phyloP scores from a whole-genome alignment of 2,797 vertebrate species.

The Syngnathus rostellatus region DNA sequence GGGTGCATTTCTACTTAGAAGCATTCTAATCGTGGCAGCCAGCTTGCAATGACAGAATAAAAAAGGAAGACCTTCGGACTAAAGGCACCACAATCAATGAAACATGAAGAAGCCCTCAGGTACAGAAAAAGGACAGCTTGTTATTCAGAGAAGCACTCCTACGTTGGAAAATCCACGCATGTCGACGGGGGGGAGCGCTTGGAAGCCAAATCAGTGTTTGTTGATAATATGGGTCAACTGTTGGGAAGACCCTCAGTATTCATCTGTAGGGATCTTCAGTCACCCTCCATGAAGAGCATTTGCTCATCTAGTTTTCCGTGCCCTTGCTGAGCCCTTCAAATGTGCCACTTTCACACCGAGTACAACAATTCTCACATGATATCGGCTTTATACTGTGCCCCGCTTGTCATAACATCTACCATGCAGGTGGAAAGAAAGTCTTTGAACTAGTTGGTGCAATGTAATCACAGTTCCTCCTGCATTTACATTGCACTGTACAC shows the following conservation, averaged over 20 bases:
- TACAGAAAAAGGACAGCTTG: constrained; percentile 38
- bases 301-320: constrained; percentile 36
- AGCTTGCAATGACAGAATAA: constrained; percentile 31
- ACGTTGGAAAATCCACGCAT: constrained; percentile 44
- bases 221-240: constrained; percentile 56
- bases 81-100: constrained; percentile 62
- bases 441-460: constrained; percentile 22
- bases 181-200: constrained; percentile 31
- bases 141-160: constrained; percentile 44
- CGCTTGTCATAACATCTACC: constrained; percentile 35
- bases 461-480: constrained; percentile 2
- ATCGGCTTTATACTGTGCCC: constrained; percentile 47
- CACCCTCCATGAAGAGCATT: constrained; percentile 31
- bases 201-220: constrained; percentile 49
- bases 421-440: constrained; percentile 20
- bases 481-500: neutral
- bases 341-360: constrained; percentile 30
- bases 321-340: constrained; percentile 45
- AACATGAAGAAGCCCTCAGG: constrained; percentile 58
- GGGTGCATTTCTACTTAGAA: constrained; percentile 35
- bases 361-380: constrained; percentile 38
- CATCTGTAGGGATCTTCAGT: constrained; percentile 33
- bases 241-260: constrained; percentile 46
- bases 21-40: constrained; percentile 32
- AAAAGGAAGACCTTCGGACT: constrained; percentile 36